These are phyloP conservation scores for Selenia dentaria DNA, from an alignment of 2,888 invertebrate genomes.

Conservation along the genomic window DNA sequence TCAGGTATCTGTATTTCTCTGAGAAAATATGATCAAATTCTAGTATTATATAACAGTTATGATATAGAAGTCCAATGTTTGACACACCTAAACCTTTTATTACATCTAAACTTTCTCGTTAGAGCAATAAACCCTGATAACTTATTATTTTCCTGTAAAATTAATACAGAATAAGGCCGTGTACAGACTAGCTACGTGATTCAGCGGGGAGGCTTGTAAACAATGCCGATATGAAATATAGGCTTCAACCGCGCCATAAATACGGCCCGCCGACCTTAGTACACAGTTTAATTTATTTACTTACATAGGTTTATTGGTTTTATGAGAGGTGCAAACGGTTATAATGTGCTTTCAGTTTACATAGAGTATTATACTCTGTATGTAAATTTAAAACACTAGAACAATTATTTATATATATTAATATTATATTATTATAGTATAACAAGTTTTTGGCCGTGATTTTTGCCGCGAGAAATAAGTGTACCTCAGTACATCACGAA, in stretches of 20 bases:
- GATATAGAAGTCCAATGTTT: no score
- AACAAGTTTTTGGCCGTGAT: no score
- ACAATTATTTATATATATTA: no score
- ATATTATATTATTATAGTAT: no score
- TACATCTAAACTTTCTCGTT: no score
- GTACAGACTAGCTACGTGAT: constrained; percentile 48
- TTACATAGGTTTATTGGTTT: constrained; percentile 26
- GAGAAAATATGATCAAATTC: no score
- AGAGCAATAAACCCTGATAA: constrained; percentile 15
- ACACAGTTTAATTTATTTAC: constrained; percentile 28
- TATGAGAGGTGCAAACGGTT: constrained; percentile 25
- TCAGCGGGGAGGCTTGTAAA: constrained; percentile 53
- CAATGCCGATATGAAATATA: constrained; percentile 64
- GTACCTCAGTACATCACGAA: no score
- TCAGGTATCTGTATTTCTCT: no score
- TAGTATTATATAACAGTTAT: no score
- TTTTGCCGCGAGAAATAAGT: no score
- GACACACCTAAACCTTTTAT: no score
- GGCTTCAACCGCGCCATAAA: constrained; percentile 54
- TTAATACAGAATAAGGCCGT: constrained; percentile 41
- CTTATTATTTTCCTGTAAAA: constrained; percentile 22
- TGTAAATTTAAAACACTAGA: no score
- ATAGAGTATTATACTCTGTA: constrained; percentile 12
- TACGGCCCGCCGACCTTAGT: constrained; percentile 33
- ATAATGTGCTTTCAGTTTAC: constrained; percentile 15